Evolutionary conservation across 2,113 vertebrate genomes (phyloP).

Genomic region (Procavia capensis): DNA sequence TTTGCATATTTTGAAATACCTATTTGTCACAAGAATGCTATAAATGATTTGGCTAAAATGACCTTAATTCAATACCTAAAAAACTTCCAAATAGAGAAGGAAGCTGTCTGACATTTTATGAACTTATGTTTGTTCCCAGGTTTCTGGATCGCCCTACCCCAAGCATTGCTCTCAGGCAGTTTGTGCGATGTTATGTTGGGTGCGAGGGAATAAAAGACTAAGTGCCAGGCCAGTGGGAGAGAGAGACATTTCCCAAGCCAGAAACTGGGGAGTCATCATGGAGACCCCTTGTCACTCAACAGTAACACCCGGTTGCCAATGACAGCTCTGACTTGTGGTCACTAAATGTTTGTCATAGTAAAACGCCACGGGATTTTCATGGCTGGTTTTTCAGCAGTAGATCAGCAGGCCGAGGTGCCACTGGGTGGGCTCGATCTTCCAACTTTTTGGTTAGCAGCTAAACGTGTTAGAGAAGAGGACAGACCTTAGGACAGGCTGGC

Average conservation of each 20-base stretch:
- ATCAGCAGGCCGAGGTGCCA: neutral
- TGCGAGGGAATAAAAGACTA: neutral
- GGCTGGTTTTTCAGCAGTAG: neutral
- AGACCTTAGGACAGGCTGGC: too few relatives aligned
- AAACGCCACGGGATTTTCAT: neutral
- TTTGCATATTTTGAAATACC: slow-evolving; percentile 31
- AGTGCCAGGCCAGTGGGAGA: neutral
- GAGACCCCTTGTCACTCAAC: neutral
- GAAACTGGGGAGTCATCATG: neutral
- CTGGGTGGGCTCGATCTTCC: neutral
- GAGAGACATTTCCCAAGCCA: neutral
- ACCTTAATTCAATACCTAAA: neutral
- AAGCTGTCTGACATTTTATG: neutral
- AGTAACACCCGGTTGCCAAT: neutral
- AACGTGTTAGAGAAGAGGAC: neutral
- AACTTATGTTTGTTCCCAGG: too few relatives aligned
- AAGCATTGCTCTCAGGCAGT: neutral
- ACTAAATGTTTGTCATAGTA: neutral
- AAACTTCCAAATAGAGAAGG: neutral
- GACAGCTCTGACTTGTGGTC: neutral
- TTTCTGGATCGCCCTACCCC: neutral
- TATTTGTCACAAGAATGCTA: neutral
- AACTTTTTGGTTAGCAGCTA: neutral
- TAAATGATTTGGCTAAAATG: neutral
- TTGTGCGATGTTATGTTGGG: neutral